A percentile compares a stretch with the other conserved stretches of the same genome.
These are phyloP conservation scores for Cyphomyrus plagiostoma DNA, from an alignment of 2,113 vertebrate genomes.

Conservation along the genomic window DNA sequence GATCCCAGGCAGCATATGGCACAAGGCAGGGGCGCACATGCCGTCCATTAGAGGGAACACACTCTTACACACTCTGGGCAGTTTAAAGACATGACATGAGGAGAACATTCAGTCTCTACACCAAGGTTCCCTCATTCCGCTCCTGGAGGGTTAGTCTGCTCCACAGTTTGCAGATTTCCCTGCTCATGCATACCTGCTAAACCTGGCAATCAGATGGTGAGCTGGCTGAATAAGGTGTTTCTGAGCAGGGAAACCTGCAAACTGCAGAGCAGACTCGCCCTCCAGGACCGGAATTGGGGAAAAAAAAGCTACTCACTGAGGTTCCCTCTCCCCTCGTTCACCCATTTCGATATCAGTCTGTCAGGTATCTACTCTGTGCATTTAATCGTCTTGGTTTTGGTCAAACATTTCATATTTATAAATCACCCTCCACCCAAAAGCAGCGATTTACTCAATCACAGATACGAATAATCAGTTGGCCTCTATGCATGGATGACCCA, in stretches of 20 bases:
- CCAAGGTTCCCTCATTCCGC: neutral
- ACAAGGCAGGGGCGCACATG: neutral
- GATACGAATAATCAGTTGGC: neutral
- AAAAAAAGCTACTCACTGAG: neutral
- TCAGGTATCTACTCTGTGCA: neutral
- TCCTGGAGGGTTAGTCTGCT: neutral
- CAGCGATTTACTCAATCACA: neutral
- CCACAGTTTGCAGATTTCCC: neutral
- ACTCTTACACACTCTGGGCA: neutral
- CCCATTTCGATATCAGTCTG: neutral
- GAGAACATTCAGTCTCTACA: neutral
- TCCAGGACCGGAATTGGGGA: neutral
- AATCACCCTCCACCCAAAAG: neutral
- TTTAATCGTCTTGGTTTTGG: neutral
- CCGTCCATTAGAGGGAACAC: neutral
- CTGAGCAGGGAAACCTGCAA: neutral
- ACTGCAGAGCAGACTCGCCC: neutral
- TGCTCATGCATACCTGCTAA: neutral
- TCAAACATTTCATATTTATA: neutral
- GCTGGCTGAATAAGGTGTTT: neutral
- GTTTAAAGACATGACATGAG: neutral
- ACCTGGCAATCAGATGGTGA: neutral
- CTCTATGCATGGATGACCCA: neutral
- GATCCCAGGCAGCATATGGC: neutral
- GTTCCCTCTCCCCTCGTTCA: neutral